Percentiles rank a stretch among this genome's conserved stretches.
phyloP scores from a whole-genome alignment of 1,140 invertebrate genomes.

The Achatina immaculata region DNA sequence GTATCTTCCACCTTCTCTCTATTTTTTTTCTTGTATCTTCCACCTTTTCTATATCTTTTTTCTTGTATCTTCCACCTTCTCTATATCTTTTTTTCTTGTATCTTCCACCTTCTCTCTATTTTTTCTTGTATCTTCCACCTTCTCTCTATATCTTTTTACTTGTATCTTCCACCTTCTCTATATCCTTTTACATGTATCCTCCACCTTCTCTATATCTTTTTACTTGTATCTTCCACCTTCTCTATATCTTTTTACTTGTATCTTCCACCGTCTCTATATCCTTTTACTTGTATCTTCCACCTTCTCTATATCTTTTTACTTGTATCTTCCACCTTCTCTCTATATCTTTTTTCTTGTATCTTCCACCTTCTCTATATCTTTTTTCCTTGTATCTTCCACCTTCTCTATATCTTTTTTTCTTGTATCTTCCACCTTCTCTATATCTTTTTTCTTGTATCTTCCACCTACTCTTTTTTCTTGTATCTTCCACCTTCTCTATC shows the following conservation, averaged over 20 bases:
- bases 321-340: background rate
- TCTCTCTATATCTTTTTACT: background rate
- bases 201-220: background rate
- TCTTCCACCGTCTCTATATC: background rate
- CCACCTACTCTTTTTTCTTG: background rate
- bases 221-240: background rate
- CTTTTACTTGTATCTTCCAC: background rate
- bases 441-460: background rate
- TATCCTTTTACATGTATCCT: background rate
- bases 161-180: background rate
- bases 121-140: background rate
- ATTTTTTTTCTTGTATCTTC: no score
- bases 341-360: background rate
- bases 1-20: no score
- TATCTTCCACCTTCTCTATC: conserved; percentile 17
- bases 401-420: background rate
- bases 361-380: background rate
- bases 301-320: background rate
- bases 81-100: no score
- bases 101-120: no score
- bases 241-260: background rate
- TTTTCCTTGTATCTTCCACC: background rate
- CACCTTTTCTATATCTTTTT: no score
- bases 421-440: background rate
- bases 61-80: no score